Conservation (phyloP, 2,113 vertebrate genomes). For the Copsychus sechellarum region DNA sequence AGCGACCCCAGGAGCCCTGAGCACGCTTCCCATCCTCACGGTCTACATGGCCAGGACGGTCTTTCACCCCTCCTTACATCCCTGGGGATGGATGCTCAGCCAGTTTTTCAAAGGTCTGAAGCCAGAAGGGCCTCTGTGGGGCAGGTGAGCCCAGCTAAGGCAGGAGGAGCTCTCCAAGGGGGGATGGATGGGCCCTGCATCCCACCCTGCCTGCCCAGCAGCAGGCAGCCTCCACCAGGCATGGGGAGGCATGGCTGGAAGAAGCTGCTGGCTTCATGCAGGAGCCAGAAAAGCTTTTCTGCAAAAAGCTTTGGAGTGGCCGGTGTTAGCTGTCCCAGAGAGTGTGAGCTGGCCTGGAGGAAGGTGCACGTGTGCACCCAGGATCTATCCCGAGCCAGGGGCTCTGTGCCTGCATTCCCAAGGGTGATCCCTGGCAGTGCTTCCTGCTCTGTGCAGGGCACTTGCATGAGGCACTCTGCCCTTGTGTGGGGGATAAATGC, state of each 20-base stretch:
- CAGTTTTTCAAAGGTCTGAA: not conserved
- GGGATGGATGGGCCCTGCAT: not conserved
- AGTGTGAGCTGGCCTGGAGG: not conserved
- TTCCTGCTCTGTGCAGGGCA: not conserved
- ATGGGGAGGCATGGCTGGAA: not conserved
- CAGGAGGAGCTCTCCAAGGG: not conserved
- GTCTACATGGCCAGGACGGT: not conserved
- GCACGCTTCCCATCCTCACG: not conserved
- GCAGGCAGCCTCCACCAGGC: not conserved
- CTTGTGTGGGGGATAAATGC: accelerated
- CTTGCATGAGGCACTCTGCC: not conserved
- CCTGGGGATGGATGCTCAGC: not conserved
- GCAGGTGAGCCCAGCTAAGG: not conserved
- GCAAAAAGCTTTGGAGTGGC: not conserved
- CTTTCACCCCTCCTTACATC: not conserved
- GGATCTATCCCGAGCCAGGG: not conserved
- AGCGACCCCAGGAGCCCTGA: accelerated
- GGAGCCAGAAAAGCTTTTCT: slow-evolving; percentile 26
- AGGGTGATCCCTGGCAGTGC: not conserved
- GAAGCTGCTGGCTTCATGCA: slow-evolving; percentile 28
- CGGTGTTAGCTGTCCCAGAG: not conserved
- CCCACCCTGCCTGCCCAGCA: not conserved
- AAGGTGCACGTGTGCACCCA: not conserved
- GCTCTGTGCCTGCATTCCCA: not conserved
- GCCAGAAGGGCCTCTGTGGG: not conserved